Percentiles rank a stretch among this genome's conserved stretches.
Conservation (phyloP, 2,113 vertebrate genomes). For the Corythoichthys haematopterus region DNA sequence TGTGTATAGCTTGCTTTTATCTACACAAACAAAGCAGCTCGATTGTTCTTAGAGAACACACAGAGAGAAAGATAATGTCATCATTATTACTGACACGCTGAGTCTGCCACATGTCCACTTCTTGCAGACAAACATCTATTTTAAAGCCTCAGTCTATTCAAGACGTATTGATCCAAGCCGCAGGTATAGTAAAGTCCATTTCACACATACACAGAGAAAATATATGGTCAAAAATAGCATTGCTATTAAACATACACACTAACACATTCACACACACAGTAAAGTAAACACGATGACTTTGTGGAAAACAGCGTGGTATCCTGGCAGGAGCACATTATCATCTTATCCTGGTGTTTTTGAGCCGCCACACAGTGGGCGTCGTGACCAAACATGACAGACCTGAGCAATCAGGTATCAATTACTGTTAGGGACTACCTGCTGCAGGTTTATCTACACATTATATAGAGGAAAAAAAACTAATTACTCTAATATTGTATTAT, state of each 20-base stretch:
- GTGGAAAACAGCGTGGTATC: conserved; percentile 32
- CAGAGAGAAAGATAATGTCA: conserved; percentile 38
- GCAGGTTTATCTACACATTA: neutral
- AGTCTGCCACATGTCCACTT: conserved; percentile 49
- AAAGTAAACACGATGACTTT: conserved; percentile 35
- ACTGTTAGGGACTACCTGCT: neutral
- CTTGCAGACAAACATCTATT: conserved; percentile 39
- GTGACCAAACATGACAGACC: neutral
- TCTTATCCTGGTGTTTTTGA: conserved; percentile 29
- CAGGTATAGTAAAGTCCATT: conserved; percentile 22
- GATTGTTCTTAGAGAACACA: conserved; percentile 34
- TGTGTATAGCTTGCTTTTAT: neutral
- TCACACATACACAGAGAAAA: neutral
- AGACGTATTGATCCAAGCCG: conserved; percentile 38
- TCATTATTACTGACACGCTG: conserved; percentile 45
- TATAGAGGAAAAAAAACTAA: neutral
- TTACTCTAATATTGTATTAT: neutral
- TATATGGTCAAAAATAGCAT: neutral
- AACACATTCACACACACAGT: conserved; percentile 8
- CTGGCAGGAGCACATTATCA: conserved; percentile 24
- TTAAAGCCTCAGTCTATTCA: conserved; percentile 22
- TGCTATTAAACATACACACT: conserved; percentile 16
- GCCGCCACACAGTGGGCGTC: conserved; percentile 21
- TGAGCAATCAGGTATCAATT: neutral
- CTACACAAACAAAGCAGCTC: neutral